Percentiles rank a stretch among this genome's conserved stretches.
Evolutionary conservation across 2,113 vertebrate species (phyloP).

Genomic region (Natator depressus): DNA sequence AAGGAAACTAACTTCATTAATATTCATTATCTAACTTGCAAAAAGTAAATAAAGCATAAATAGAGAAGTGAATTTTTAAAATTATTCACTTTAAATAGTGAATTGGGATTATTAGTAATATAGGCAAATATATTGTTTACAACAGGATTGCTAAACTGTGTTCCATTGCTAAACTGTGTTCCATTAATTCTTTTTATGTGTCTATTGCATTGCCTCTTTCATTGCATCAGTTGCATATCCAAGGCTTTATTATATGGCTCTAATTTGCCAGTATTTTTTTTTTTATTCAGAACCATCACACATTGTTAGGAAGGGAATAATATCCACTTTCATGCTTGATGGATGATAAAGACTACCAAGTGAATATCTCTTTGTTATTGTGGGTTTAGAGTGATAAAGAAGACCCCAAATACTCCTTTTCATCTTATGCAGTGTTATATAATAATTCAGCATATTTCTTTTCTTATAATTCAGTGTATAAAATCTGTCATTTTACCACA

Average conservation of each 20-base stretch:
- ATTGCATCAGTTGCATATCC: constrained; percentile 39
- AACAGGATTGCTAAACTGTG: constrained; percentile 2
- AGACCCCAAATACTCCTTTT: not conserved
- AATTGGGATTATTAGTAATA: not conserved
- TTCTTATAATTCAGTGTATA: not conserved
- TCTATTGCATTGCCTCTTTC: constrained; percentile 36
- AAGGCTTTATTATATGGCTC: constrained; percentile 48
- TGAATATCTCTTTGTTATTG: not conserved
- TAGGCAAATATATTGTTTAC: constrained; percentile 17
- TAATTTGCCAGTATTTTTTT: constrained; percentile 60
- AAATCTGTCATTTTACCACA: not conserved
- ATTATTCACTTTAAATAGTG: constrained; percentile 39
- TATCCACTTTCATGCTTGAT: constrained; percentile 42
- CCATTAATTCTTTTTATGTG: not conserved
- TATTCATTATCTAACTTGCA: not conserved
- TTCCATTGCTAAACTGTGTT: not conserved
- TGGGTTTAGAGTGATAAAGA: constrained; percentile 28
- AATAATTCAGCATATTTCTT: not conserved
- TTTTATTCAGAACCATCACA: constrained; percentile 54
- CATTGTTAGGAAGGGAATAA: constrained; percentile 56
- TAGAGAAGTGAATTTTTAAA: constrained; percentile 2
- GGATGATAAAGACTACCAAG: constrained; percentile 14
- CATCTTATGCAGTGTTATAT: not conserved
- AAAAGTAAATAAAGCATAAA: constrained; percentile 18
- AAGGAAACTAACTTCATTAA: not conserved